Evolutionary conservation across 2,797 vertebrate genomes (phyloP), one percentile per base, ranked within the genome.

Genomic region (Urosaurus nigricauda): DNA sequence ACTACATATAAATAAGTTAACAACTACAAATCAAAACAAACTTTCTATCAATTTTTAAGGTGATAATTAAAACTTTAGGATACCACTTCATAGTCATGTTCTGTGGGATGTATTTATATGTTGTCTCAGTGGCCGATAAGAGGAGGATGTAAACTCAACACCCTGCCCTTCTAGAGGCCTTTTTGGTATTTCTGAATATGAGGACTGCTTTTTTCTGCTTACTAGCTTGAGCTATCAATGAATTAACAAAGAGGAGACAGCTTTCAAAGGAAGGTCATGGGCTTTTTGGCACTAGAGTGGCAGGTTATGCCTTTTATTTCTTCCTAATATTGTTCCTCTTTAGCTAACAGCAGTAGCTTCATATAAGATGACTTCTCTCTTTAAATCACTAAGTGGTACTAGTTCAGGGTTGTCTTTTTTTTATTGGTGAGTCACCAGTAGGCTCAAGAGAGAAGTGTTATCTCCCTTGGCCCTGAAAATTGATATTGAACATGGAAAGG

Each of bases 401-500:
- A 96, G 97, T 97, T 98, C 97, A 97, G 73, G 56, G 97, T 97
- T 98, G 63, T 43, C 17, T 26, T 70, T 35, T 7, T 83, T 97
- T 98, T 98, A 98, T 97, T 96, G 70, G 97, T 96, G 96, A 97
- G 98, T 98, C 97, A 96, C 98, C 97, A 97, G 92, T 85, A 93
- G 97, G 96, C 98, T 98, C 98, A 53, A 91, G 98, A 98, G 98
- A 98, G 96, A 96, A 88, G 97, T 94, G 95, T 97, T 98, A 97
- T 98, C 98, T 98, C 98, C 97, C 97, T 97, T 97, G 97, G 97
- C 96, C 98, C 96, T 98, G 98, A 98, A 99, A 99, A 99, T 99
- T 99, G 98, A 99, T 99, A 99, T 99, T 99, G 98, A 99, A 99
- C 98, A 98, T 96, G 96, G 97, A 97, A 96, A 96, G 94, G 97